phyloP scores from a whole-genome alignment of 2,113 vertebrate species.

The Sorex fumeus region DNA sequence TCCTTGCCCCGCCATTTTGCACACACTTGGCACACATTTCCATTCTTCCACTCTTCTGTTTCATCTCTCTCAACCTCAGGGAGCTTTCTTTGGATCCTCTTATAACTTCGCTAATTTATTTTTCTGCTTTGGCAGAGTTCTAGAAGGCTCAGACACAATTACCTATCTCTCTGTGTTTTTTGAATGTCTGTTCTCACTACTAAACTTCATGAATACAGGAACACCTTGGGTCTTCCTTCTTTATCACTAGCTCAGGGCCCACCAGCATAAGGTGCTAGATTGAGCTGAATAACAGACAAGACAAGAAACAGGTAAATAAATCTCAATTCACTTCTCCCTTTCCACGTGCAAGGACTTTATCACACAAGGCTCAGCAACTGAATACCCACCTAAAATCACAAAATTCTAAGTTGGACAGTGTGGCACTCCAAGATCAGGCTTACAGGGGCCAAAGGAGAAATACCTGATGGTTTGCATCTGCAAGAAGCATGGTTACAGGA shows the following conservation, averaged over 20 bases:
- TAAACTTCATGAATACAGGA: background rate
- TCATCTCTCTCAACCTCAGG: background rate
- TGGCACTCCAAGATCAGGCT: background rate
- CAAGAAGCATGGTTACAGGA: background rate
- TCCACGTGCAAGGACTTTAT: background rate
- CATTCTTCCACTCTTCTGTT: background rate
- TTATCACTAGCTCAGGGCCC: background rate
- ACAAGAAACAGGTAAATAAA: background rate
- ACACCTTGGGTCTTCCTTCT: background rate
- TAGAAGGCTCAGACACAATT: background rate
- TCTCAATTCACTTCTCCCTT: background rate
- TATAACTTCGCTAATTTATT: background rate
- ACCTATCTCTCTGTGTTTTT: constrained; percentile 40
- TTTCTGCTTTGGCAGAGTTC: constrained; percentile 45
- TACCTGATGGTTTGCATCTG: background rate
- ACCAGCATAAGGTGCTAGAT: background rate
- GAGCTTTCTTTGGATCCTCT: background rate
- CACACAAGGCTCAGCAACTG: background rate
- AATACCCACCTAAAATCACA: background rate
- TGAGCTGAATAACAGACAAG: background rate
- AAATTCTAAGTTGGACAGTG: background rate
- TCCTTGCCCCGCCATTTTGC: too few species aligned
- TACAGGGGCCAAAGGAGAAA: background rate
- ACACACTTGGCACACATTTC: fast-evolving
- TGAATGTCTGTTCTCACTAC: constrained; percentile 37